Evolutionary conservation across 2,888 invertebrate genomes (phyloP), one percentile per base, ranked within the genome.

Genomic region (Bombyx huttoni): DNA sequence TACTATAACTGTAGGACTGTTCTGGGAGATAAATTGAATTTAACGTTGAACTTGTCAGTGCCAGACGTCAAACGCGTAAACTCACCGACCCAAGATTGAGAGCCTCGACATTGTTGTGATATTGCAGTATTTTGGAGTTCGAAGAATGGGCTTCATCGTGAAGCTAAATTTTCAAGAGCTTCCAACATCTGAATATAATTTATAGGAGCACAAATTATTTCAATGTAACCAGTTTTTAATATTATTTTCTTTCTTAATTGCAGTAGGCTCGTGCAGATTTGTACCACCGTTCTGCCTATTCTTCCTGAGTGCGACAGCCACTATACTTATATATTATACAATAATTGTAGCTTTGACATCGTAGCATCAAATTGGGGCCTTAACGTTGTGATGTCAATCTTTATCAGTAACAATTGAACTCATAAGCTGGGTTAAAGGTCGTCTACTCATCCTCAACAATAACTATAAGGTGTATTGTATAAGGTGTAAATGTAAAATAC

Each of bases 31-130:
- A 68, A 66, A 70, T 68, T 67, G 61, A 63, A 66, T 67, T 66
- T 55, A 68, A 62, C 62, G 59, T 64, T 61, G 53, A 64, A 65
- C 59, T 67, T 67, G 67, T 65, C 67, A 65, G 66, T 56, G 55
- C 59, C 64, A 67, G 67, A 61, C 63, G 64, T 67, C 67, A 67
- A 68, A 65, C 58, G 62, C 63, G 62, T 64, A 62, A 62, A 64
- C 59, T 59, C 56, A 51, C 58, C 61, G 60, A 56, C 56, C 53
- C 53, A 59, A 61, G 57, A 52, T 54, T 56, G 56, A 60, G 61
- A 61, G 59, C 57, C 58, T 57, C 52, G 55, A 64, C 59, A 58
- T 60, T 64, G 59, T 60, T 54, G 47, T 49, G 13, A 52, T 35
- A 48, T 13, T 51, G 45, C 48, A 40, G 35, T 51, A 9, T 40